A percentile compares a stretch with the other conserved stretches of the same genome.
These are phyloP conservation scores for Pseudococcus jackbeardsleyi DNA, from an alignment of 2,888 invertebrate genomes.

Conservation along the genomic window DNA sequence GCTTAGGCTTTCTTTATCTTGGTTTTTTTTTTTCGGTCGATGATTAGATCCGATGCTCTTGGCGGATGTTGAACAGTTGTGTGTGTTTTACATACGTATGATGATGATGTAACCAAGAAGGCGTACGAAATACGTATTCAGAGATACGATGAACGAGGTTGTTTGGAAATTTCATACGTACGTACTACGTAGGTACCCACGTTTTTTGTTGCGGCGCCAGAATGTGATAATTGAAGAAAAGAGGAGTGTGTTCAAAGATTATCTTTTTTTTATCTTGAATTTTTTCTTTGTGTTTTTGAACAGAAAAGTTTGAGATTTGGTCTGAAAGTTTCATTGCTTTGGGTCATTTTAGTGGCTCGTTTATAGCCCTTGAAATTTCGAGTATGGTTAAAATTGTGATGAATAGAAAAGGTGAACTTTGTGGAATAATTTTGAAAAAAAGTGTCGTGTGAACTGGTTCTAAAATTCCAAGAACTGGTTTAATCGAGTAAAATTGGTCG, in stretches of 20 bases:
- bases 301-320: neutral
- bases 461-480: neutral
- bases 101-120: slow-evolving; percentile 12
- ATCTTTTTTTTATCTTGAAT: neutral
- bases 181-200: neutral
- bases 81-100: slow-evolving; percentile 2
- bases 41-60: neutral
- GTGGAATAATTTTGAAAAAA: neutral
- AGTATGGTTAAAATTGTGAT: neutral
- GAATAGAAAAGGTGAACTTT: neutral
- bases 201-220: neutral
- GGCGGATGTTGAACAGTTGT: neutral
- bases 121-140: neutral
- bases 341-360: neutral
- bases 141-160: neutral
- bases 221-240: slow-evolving; percentile 24
- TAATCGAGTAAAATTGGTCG: neutral
- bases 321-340: neutral
- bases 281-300: neutral
- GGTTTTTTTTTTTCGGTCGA: neutral
- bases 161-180: neutral
- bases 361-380: neutral
- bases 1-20: neutral
- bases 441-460: neutral
- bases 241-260: neutral